Conservation (phyloP, 2,888 invertebrate genomes). For the Papilio elwesi region DNA sequence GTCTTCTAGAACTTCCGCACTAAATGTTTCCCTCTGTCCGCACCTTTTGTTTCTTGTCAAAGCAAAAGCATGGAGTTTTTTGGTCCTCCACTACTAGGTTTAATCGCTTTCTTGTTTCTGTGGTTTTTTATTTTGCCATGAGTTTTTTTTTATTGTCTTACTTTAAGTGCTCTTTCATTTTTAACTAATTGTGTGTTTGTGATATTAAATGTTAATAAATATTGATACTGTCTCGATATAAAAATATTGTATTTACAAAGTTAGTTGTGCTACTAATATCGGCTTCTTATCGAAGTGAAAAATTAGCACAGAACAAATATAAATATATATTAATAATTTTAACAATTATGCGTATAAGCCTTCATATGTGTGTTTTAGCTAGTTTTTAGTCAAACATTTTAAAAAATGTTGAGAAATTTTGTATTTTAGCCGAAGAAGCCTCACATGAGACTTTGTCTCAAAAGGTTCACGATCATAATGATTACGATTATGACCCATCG, state of each 20-base stretch:
- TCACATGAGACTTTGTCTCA: slow-evolving; percentile 57
- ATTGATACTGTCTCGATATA: neutral
- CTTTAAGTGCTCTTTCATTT: slow-evolving; percentile 44
- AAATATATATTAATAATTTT: neutral
- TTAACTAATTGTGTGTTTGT: slow-evolving; percentile 39
- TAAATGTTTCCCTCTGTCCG: slow-evolving; percentile 72
- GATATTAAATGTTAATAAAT: slow-evolving; percentile 3
- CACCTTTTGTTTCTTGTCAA: slow-evolving; percentile 66
- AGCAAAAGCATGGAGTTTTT: slow-evolving; percentile 66
- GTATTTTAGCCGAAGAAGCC: slow-evolving; percentile 64
- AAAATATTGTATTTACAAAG: neutral
- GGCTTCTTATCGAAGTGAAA: slow-evolving; percentile 20
- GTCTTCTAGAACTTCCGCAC: slow-evolving; percentile 69
- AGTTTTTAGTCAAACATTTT: neutral
- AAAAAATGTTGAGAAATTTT: slow-evolving; percentile 28
- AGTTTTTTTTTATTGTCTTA: slow-evolving; percentile 37
- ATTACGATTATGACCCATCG: slow-evolving; percentile 88
- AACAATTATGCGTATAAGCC: neutral
- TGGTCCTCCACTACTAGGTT: slow-evolving; percentile 54
- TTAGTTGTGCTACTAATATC: neutral
- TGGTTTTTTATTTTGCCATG: slow-evolving; percentile 40
- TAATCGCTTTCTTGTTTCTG: slow-evolving; percentile 50
- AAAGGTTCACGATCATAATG: slow-evolving; percentile 77
- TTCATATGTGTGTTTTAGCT: slow-evolving; percentile 15
- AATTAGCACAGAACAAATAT: slow-evolving; percentile 14